phyloP scores from a whole-genome alignment of 2,888 invertebrate species.

The Tetragonisca angustula region DNA sequence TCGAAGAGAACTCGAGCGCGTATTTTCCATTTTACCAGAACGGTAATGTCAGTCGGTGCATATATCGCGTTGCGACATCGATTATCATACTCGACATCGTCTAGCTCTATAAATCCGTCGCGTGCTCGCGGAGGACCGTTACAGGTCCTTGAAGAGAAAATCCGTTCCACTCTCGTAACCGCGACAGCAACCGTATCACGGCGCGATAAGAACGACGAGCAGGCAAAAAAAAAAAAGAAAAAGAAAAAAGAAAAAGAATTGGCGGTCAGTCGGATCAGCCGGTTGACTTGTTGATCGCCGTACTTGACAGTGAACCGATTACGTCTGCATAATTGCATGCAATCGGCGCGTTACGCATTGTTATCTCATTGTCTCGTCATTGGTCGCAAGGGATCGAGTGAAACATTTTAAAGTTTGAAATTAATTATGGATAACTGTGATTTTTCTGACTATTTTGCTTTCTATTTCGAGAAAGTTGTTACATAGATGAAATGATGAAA shows the following conservation, averaged over 20 bases:
- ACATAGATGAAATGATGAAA: no score
- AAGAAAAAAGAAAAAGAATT: no score
- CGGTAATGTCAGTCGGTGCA: constrained; percentile 24
- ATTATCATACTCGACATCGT: constrained; percentile 49
- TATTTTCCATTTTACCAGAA: constrained; percentile 5
- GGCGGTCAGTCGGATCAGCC: neutral
- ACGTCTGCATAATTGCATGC: constrained; percentile 34
- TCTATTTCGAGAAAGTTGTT: no score
- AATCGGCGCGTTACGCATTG: constrained; percentile 15
- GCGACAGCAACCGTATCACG: neutral
- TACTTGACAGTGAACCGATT: constrained; percentile 67
- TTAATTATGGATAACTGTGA: no score
- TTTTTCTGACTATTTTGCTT: no score
- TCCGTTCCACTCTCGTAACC: constrained; percentile 49
- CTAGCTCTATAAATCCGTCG: constrained; percentile 26
- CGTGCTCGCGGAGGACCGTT: constrained; percentile 50
- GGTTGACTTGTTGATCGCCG: constrained; percentile 27
- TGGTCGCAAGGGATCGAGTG: no score
- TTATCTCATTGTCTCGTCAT: neutral
- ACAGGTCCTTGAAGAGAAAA: constrained; percentile 59
- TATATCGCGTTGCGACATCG: constrained; percentile 16
- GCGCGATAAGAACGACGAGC: neutral
- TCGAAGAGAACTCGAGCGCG: neutral
- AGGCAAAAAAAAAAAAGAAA: constrained; percentile 1
- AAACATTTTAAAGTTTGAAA: no score